Percentiles rank a stretch among this genome's conserved stretches.
Conservation (phyloP, 2,888 invertebrate genomes). For the Chymomyza fuscimana region DNA sequence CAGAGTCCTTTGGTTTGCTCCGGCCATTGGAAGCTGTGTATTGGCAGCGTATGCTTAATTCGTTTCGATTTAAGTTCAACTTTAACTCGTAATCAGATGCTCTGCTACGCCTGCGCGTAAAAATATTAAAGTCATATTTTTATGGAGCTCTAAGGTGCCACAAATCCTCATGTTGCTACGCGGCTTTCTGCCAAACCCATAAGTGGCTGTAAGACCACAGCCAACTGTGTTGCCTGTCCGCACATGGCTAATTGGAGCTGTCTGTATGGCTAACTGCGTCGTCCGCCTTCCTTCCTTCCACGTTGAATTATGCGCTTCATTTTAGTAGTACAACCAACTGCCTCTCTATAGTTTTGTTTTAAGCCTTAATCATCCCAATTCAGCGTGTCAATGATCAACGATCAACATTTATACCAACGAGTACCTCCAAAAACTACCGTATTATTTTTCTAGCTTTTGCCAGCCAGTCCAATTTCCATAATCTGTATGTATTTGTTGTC, state of each 20-base stretch:
- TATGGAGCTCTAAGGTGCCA: constrained; percentile 65
- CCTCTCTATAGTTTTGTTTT: no score
- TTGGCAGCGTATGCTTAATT: background rate
- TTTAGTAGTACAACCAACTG: background rate
- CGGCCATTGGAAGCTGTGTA: background rate
- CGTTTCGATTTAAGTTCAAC: background rate
- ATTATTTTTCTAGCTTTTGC: no score
- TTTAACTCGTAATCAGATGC: background rate
- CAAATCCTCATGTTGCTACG: constrained; percentile 28
- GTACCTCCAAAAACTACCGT: no score
- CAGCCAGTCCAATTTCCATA: no score
- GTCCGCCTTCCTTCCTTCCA: constrained; percentile 21
- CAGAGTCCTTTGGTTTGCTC: background rate
- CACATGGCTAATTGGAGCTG: constrained; percentile 53
- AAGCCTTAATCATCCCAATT: no score
- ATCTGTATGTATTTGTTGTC: background rate
- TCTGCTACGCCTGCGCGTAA: constrained; percentile 70
- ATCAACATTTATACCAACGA: no score
- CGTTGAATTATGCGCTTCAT: constrained; percentile 57
- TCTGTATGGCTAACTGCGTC: constrained; percentile 9
- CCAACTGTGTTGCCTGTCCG: constrained; percentile 20
- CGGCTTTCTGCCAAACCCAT: constrained; percentile 11
- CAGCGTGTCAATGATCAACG: no score
- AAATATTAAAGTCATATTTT: constrained; percentile 75
- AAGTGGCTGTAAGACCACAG: constrained; percentile 31